A percentile compares a stretch with the other conserved stretches of the same genome.
phyloP scores from a whole-genome alignment of 2,797 vertebrate genomes.

The Malacoctenus gilli region DNA sequence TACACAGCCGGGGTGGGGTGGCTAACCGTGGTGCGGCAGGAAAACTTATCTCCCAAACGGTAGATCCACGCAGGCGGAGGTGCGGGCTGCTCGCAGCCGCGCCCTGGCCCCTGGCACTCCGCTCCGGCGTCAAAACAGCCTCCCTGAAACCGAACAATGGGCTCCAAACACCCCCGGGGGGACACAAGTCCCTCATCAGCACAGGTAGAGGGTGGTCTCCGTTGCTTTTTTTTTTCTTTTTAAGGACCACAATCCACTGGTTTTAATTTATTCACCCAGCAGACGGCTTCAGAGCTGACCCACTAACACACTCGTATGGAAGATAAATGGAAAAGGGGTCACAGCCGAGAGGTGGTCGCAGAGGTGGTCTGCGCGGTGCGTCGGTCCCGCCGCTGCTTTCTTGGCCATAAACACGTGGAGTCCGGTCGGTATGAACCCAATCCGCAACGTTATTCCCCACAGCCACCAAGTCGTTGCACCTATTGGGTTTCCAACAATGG shows the following conservation, averaged over 20 bases:
- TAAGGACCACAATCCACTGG: not conserved
- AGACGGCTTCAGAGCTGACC: conserved; percentile 33
- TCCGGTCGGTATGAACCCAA: not conserved
- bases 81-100: conserved; percentile 64
- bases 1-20: conserved; percentile 68
- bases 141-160: conserved; percentile 18
- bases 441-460: not conserved
- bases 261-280: conserved; percentile 15
- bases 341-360: not conserved
- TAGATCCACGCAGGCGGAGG: conserved; percentile 57
- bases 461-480: no score
- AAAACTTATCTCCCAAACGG: conserved; percentile 71
- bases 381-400: no score
- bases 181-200: no score
- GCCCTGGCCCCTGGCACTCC: conserved; percentile 66
- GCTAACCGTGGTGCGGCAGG: conserved; percentile 66
- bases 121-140: not conserved
- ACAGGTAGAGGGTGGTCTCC: no score
- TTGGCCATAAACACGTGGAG: conserved; percentile 39
- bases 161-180: not conserved
- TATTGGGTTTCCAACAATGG: no score
- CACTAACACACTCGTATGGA: conserved; percentile 35
- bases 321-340: conserved; percentile 10
- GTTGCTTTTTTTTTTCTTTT: conserved; percentile 5
- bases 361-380: no score